These are phyloP conservation scores for Drosophila jambulina DNA, from an alignment of 1,140 invertebrate species.

Conservation along the genomic window DNA sequence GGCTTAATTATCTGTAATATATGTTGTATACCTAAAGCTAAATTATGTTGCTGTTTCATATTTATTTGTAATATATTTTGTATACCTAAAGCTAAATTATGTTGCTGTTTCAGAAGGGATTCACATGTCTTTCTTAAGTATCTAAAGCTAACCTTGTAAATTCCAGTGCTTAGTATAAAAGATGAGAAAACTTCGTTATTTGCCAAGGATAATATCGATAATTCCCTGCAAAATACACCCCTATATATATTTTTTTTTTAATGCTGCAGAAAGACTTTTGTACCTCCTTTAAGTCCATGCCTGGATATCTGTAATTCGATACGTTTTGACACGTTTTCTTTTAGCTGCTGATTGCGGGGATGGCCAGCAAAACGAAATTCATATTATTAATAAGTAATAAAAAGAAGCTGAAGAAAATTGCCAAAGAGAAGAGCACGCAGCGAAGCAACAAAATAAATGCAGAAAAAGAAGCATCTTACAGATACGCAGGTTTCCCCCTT, in stretches of 20 bases:
- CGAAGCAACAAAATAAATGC: conserved; percentile 2
- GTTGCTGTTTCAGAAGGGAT: background rate
- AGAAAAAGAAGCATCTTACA: conserved; percentile 40
- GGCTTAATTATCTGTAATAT: too few species aligned
- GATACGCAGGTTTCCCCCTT: conserved; percentile 32
- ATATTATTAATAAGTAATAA: conserved; percentile 63
- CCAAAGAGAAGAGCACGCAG: conserved; percentile 27
- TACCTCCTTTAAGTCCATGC: background rate
- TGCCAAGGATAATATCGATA: background rate
- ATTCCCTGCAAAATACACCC: background rate
- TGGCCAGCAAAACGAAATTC: conserved; percentile 40
- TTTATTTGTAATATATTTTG: too few species aligned
- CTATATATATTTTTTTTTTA: background rate
- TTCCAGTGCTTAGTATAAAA: background rate
- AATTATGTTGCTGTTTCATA: too few species aligned
- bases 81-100: too few species aligned
- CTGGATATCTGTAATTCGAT: conserved; percentile 14
- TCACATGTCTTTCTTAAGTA: background rate
- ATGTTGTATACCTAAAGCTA: too few species aligned
- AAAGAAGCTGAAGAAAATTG: conserved; percentile 47
- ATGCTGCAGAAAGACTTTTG: background rate
- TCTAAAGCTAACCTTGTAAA: background rate
- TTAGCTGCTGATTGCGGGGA: conserved; percentile 31
- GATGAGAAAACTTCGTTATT: background rate
- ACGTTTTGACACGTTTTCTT: background rate